Base-by-base conservation (phyloP, 2,113 vertebrate species). In the Triplophysa dalaica region DNA sequence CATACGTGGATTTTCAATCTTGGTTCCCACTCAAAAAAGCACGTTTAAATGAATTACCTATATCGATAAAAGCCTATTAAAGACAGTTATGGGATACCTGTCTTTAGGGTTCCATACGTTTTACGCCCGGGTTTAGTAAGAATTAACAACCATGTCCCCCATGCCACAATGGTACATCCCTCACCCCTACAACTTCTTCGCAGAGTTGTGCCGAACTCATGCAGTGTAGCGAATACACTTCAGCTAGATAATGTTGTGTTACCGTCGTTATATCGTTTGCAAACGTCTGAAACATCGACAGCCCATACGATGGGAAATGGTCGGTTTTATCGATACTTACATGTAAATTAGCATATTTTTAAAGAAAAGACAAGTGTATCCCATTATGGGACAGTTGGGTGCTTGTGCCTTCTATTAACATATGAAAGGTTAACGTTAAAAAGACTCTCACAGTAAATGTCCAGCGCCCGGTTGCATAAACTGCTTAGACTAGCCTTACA, bases 401-500 rank as follows among this genome's bases (percentile, higher is more conserved):
- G 43, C 62, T 21, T 45, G 75, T 33, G 43, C 24, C 8, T 77
- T 64, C 54, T 52, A 77, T 77, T 77, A 65, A 77, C 75, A 77
- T 77, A 77, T 65, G 75, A 77, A 77, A 52, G 26, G 45, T 14
- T 77, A 22, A 65, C 45, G 43, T 33, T 58, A 63, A 65, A 60
- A 10, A 75, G 60, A 64, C 22, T n/a, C 16, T 64, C 43, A 64
- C 74, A 19, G 33, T 14, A 50, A 62, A 48, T 2, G 72, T 2
- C 8, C 9, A 45, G 4, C 38, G 17, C 1, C 9, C 2, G 38
- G 13, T 5, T 19, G n/a, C 69, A 22, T 29, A 29, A 4, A 29
- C 3, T 29, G 29, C 29, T 29, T 29, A 29, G 29, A 29, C 29
- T 29, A 29, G 29, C 3, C 29, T 29, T 29, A 4, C 29, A 4